phyloP scores from a whole-genome alignment of 2,113 vertebrate genomes.

The Papio anubis region DNA sequence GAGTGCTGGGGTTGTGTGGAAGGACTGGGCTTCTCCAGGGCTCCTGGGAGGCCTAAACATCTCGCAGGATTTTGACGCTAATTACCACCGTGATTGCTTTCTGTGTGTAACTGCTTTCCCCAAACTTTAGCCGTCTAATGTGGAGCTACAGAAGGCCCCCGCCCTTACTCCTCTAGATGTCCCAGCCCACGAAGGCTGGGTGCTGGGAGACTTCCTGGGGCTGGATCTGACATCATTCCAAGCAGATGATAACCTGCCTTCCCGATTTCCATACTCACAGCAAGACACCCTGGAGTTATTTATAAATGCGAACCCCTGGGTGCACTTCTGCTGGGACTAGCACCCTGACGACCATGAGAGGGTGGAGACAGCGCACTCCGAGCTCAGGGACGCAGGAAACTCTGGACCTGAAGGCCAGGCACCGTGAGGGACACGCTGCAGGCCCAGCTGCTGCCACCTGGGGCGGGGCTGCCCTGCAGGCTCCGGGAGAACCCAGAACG shows the following conservation, averaged over 20 bases:
- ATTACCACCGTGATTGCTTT: not conserved
- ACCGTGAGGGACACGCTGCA: not conserved
- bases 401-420: not conserved
- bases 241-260: slow-evolving; percentile 48
- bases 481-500: too few relatives aligned
- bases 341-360: not conserved
- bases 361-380: not conserved
- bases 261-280: not conserved
- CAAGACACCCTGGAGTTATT: slow-evolving; percentile 46
- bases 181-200: not conserved
- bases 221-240: slow-evolving; percentile 55
- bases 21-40: not conserved
- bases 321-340: not conserved
- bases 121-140: not conserved
- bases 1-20: not conserved
- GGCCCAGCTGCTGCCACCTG: not conserved
- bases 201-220: slow-evolving; percentile 40
- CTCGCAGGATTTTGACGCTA: not conserved
- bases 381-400: not conserved
- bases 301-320: slow-evolving; percentile 50
- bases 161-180: slow-evolving; percentile 5
- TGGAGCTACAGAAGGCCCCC: not conserved
- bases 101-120: not conserved
- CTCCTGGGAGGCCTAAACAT: not conserved
- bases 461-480: not conserved